Evolutionary conservation across 2,888 invertebrate genomes (phyloP), one percentile per base, ranked within the genome.

Genomic region (Toxonevra muliebris): DNA sequence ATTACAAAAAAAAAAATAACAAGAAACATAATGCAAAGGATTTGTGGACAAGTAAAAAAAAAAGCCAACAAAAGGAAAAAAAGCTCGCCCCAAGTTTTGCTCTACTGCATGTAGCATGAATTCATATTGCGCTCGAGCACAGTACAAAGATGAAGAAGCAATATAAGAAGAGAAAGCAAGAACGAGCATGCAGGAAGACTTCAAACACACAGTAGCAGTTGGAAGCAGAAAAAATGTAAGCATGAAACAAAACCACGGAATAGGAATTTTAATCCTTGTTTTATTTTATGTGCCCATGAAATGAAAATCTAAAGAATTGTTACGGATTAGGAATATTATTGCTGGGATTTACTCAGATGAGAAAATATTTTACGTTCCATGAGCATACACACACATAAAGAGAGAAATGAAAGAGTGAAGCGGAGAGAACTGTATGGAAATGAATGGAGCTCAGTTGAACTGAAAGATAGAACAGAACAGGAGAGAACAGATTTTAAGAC

Each of bases 91-190:
- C 7, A 2, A 30, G 2, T 7, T 30, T 30, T 30, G 30, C n/a
- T n/a, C n/a, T n/a, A n/a, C n/a, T n/a, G n/a, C n/a, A 7, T 4
- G 30, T 7, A 4, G 30, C 30, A 30, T 30, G 30, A 30, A 30
- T 30, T 30, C 30, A 30, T 30, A 7, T 65, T 55, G 50, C 59
- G 66, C 66, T 50, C 19, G 55, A 70, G 12, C 54, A 62, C 50
- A 11, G 15, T 45, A 67, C 69, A 63, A 66, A 65, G 30, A 48
- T 65, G 62, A 68, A 68, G 61, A 58, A 62, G 65, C 65, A 59
- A 12, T 5, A 40, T 2, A 13, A 54, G 45, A 61, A 53, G 42
- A 68, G 65, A 4, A 48, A 42, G 11, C 41, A 15, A 12, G 13
- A 62, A 57, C 52, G 66, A 68, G 63, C 7, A 30, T 4, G 30